Evolutionary conservation across 1,140 invertebrate genomes (phyloP).

Genomic region (Pogonomyrmex barbatus): DNA sequence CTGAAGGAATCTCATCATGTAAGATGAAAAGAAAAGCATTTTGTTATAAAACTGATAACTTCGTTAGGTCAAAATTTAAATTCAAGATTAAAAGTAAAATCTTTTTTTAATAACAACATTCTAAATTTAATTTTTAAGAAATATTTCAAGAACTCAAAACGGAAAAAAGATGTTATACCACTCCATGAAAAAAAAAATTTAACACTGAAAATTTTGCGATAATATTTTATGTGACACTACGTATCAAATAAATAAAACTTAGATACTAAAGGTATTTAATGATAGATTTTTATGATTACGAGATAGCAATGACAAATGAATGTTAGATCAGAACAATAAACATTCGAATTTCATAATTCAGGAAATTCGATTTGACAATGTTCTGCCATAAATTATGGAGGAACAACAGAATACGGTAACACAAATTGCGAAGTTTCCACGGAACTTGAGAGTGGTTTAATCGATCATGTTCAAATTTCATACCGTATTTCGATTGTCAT

Average conservation of each 20-base stretch:
- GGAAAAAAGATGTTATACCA: not conserved
- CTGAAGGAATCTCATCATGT: conserved; percentile 31
- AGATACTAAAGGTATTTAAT: not conserved
- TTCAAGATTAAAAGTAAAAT: conserved; percentile 8
- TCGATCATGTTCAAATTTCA: conserved; percentile 53
- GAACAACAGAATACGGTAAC: conserved; percentile 35
- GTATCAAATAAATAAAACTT: not conserved
- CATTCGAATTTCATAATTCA: not conserved
- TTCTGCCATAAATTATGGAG: conserved; percentile 35
- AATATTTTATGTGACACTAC: not conserved
- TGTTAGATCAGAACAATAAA: conserved; percentile 8
- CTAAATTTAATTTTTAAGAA: conserved; percentile 5
- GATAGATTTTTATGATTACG: not conserved
- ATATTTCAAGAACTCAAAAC: not conserved
- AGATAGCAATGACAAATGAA: conserved; percentile 11
- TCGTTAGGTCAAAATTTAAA: conserved; percentile 16
- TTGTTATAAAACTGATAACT: conserved; percentile 7
- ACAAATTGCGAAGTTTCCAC: conserved; percentile 50
- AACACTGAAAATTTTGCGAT: not conserved
- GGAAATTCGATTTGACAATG: conserved; percentile 5
- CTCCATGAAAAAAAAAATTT: not conserved
- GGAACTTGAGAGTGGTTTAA: conserved; percentile 40
- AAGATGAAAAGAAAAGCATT: conserved; percentile 9
- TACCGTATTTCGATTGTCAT: conserved; percentile 8
- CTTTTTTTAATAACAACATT: not conserved